Base-by-base conservation (phyloP, 2,113 vertebrate species). In the Phalacrocorax aristotelis region DNA sequence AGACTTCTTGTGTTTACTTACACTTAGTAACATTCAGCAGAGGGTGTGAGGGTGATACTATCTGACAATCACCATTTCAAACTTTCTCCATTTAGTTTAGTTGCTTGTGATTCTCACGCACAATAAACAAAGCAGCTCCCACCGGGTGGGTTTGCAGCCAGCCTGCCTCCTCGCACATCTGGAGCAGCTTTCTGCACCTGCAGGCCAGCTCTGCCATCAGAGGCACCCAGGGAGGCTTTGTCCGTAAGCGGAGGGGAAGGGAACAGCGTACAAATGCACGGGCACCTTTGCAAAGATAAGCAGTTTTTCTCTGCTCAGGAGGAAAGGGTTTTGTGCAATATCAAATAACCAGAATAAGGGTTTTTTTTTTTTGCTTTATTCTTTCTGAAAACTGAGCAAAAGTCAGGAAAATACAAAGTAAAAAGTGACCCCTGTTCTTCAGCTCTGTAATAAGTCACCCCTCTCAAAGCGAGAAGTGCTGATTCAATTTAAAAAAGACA, bases 21-120 rank as follows among this genome's bases (percentile, higher is more conserved):
- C 65, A 58, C 49, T 68, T 34, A 29, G 68, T 70, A 87, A 51
- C 58, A 68, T 51, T 66, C 69, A 6, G 62, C 54, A 8, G 80
- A 40, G 92, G 36, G 34, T 93, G 71, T 88, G 90, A 88, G 82
- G 79, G 91, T 69, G 89, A 92, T 36, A 29, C 90, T 86, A 57
- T 84, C 87, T 72, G 93, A 85, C 88, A 88, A 82, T 9, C 64
- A 54, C 62, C 85, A 75, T 75, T 44, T 64, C 84, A 36, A 55
- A 89, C 83, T 96, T 74, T 93, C 88, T 68, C 89, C 94, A 86
- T 60, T 29, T 13, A 23, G 48, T 85, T 61, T 12, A n/a, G 57
- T 48, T 2, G 21, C 62, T 42, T 27, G 52, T 6, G n/a, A 42
- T 55, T 80, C 74, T 70, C 82, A 70, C 38, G n/a, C 81, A 21